phyloP scores from a whole-genome alignment of 2,888 invertebrate genomes.

The Phoronis australis region DNA sequence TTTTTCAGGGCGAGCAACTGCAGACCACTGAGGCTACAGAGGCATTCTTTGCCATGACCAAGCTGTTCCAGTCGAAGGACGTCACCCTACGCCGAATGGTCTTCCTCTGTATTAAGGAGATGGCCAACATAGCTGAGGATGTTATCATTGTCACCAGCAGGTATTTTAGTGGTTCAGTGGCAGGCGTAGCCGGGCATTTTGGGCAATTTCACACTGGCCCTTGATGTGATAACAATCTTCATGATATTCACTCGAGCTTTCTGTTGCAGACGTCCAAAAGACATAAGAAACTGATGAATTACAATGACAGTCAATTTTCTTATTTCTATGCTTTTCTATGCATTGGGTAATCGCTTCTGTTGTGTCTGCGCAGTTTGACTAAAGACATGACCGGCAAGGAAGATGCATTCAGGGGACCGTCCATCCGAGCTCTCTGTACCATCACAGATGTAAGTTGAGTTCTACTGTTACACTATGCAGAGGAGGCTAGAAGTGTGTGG shows the following conservation, averaged over 20 bases:
- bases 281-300: too few species aligned
- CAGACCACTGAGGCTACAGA: constrained; percentile 95
- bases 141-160: constrained; percentile 93
- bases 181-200: too few species aligned
- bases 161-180: too few species aligned
- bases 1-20: constrained; percentile 72
- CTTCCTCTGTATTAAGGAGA: constrained; percentile 84
- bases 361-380: constrained; percentile 71
- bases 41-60: constrained; percentile 98
- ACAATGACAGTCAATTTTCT: neutral
- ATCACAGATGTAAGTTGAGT: constrained; percentile 79
- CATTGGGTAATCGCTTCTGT: constrained; percentile 1
- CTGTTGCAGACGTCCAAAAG: too few species aligned
- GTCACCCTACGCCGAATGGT: constrained; percentile 84
- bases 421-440: constrained; percentile 93
- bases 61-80: constrained; percentile 96
- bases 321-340: constrained; percentile 4
- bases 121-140: constrained; percentile 92
- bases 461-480: too few species aligned
- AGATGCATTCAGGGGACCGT: constrained; percentile 87
- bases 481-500: too few species aligned
- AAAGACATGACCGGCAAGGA: constrained; percentile 98
- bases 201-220: too few species aligned
- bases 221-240: too few species aligned
- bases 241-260: too few species aligned